Percentiles rank a stretch among this genome's conserved stretches.
phyloP scores from a whole-genome alignment of 2,113 vertebrate species.

The Alectura lathami region DNA sequence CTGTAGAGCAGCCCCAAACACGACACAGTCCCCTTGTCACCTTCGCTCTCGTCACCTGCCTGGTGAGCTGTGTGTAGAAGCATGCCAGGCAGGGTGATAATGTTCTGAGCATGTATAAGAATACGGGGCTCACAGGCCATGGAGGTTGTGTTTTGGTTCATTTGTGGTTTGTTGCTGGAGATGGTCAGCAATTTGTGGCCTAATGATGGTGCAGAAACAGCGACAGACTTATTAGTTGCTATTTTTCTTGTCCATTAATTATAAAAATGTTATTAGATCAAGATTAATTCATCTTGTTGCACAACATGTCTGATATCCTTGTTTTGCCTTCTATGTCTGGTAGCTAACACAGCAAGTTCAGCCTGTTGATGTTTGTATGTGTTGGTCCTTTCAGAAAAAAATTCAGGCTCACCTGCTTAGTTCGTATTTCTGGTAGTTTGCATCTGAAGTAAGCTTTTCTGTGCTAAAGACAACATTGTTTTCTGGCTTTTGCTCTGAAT shows the following conservation, averaged over 20 bases:
- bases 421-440: not conserved
- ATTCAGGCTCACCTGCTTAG: not conserved
- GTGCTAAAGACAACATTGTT: not conserved
- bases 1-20: not conserved
- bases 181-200: not conserved
- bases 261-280: not conserved
- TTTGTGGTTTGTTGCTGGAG: not conserved
- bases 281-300: not conserved
- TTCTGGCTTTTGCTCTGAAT: not conserved
- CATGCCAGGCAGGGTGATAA: rapidly evolving
- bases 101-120: rapidly evolving
- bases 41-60: not conserved
- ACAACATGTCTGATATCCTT: not conserved
- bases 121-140: rapidly evolving
- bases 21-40: not conserved
- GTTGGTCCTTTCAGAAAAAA: not conserved
- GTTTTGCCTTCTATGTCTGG: not conserved
- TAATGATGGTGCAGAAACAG: not conserved
- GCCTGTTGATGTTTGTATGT: not conserved
- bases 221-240: not conserved
- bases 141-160: not conserved
- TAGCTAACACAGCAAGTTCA: not conserved
- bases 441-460: not conserved
- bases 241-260: not conserved
- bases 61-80: not conserved